These are phyloP conservation scores for Arenaria interpres DNA, from an alignment of 2,113 vertebrate species.

Conservation along the genomic window DNA sequence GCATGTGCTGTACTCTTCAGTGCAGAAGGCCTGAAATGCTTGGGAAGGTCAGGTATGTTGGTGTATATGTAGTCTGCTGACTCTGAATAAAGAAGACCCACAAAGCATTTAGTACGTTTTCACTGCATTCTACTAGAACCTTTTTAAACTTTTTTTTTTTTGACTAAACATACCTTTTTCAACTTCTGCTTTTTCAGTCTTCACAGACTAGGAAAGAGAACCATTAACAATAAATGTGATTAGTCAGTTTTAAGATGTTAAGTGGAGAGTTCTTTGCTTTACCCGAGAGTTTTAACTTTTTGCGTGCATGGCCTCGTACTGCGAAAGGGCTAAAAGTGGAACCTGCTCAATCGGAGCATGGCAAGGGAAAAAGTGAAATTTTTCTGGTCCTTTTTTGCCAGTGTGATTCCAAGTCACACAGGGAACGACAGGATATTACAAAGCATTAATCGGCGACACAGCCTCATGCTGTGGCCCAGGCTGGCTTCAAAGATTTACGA, in stretches of 20 bases:
- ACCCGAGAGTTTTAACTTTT: background rate
- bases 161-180: slow-evolving; percentile 80
- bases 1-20: slow-evolving; percentile 68
- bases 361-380: background rate
- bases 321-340: background rate
- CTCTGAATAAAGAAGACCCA: slow-evolving; percentile 63
- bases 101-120: background rate
- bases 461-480: background rate
- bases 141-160: background rate
- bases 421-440: background rate
- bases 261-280: background rate
- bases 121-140: background rate
- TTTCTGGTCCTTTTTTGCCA: background rate
- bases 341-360: background rate
- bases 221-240: slow-evolving; percentile 25
- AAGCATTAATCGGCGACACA: background rate
- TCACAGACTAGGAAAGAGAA: slow-evolving; percentile 85
- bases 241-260: slow-evolving; percentile 35
- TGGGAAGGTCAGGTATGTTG: slow-evolving; percentile 81
- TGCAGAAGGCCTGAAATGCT: slow-evolving; percentile 73
- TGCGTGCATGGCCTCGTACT: background rate
- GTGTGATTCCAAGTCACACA: background rate
- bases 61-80: slow-evolving; percentile 75
- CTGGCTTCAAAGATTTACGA: background rate
- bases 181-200: slow-evolving; percentile 79